Percentiles rank a stretch among this genome's conserved stretches.
These are phyloP conservation scores for Nothura maculosa DNA, from an alignment of 2,797 vertebrate species.

Conservation along the genomic window DNA sequence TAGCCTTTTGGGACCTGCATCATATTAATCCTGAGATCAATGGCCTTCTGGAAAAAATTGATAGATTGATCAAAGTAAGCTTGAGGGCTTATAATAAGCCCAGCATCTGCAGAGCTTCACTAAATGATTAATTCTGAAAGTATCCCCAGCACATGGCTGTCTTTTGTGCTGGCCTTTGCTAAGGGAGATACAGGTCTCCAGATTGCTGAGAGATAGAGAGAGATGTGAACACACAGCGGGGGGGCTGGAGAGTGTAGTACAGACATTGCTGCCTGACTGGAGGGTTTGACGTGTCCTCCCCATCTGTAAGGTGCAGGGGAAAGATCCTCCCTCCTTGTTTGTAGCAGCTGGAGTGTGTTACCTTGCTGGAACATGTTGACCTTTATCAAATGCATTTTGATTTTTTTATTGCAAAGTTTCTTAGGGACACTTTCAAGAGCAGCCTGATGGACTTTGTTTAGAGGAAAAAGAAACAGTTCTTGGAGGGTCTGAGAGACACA, in stretches of 20 bases:
- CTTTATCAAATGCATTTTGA: not conserved
- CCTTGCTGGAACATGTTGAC: not conserved
- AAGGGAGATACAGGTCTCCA: not conserved
- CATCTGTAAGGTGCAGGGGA: not conserved
- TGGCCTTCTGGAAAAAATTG: not conserved
- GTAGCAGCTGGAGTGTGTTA: conserved; percentile 2
- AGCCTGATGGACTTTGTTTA: conserved; percentile 29
- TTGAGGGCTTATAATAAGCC: not conserved
- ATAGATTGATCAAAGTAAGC: not conserved
- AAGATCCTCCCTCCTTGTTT: not conserved
- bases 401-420: not conserved
- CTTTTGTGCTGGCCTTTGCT: not conserved
- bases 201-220: not conserved
- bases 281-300: not conserved
- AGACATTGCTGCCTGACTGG: not conserved
- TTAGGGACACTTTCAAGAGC: not conserved
- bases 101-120: not conserved
- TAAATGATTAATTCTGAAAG: not conserved
- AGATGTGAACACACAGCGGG: not conserved
- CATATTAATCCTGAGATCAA: not conserved
- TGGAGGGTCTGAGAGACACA: conserved; percentile 13
- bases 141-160: not conserved
- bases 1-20: not conserved
- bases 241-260: fast-evolving
- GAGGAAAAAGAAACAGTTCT: conserved; percentile 44